Evolutionary conservation across 1,140 invertebrate genomes (phyloP), one percentile per base, ranked within the genome.

Genomic region (Hermetia illucens): DNA sequence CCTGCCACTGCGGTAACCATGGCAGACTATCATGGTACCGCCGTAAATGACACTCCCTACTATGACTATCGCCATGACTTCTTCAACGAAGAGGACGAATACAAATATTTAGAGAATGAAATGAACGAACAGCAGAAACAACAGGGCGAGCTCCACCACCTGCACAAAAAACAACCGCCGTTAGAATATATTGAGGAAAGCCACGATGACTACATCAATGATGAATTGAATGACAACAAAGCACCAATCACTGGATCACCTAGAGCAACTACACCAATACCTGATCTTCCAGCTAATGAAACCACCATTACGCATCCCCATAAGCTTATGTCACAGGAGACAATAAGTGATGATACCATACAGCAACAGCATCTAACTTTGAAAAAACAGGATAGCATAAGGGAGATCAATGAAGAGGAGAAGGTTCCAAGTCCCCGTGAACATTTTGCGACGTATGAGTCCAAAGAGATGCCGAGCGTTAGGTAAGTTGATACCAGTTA

Each of bases 1-100:
- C n/a, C n/a, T n/a, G n/a, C n/a, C n/a, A n/a, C n/a, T n/a, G n/a
- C n/a, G n/a, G n/a, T n/a, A n/a, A n/a, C n/a, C n/a, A n/a, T 38
- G 31, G 15, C 25, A 22, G 47, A 47, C 53, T 56, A 53, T 50
- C 58, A 58, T 58, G 55, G 55, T 39, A 45, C 51, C 20, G 42
- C 44, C 19, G 45, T 39, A 34, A 45, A 49, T 39, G 44, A 52
- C 13, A 9, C 22, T 12, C 24, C 22, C 8, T 38, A 38, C 44
- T 57, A 61, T 49, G 46, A 59, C 41, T 54, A 55, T 48, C 55
- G 49, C 12, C 57, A 64, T 34, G 58, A 63, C 43, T 63, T 54
- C 40, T 55, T 61, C 34, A 59, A 64, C 21, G 56, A 59, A 43
- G 61, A 64, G 31, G 50, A 54, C 41, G 56, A 60, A 34, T 52